Conservation (phyloP, 2,113 vertebrate genomes). For the Phaethon lepturus region DNA sequence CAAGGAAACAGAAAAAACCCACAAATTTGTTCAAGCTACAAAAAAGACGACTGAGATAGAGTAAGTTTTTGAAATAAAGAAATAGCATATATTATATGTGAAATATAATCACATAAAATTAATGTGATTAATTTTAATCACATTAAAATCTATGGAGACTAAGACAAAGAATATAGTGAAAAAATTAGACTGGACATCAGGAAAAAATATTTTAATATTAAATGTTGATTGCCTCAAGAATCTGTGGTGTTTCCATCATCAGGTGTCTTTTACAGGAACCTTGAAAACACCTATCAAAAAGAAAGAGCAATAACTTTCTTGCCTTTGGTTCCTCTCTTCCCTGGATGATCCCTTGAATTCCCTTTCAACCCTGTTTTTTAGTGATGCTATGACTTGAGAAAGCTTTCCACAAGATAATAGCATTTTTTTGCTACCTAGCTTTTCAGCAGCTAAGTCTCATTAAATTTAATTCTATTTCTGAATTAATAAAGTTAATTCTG, state of each 20-base stretch:
- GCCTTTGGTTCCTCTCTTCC: not conserved
- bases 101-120: no score
- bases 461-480: constrained; percentile 43
- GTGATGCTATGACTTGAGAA: not conserved
- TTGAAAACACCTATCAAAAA: not conserved
- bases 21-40: not conserved
- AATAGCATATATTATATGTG: no score
- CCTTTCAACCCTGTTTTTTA: not conserved
- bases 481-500: constrained; percentile 41
- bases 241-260: not conserved
- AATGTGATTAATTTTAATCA: no score
- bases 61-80: not conserved
- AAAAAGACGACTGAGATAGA: not conserved
- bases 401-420: constrained; percentile 26
- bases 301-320: not conserved
- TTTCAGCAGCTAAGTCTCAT: constrained; percentile 35
- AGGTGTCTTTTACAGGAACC: not conserved
- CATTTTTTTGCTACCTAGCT: constrained; percentile 13
- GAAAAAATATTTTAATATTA: not conserved
- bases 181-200: not conserved
- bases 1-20: not conserved
- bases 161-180: not conserved
- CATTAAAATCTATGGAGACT: not conserved
- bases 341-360: not conserved
- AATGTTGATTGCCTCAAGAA: not conserved